These are phyloP conservation scores for Paramisgurnus dabryanus DNA, from an alignment of 2,113 vertebrate species.

Conservation along the genomic window DNA sequence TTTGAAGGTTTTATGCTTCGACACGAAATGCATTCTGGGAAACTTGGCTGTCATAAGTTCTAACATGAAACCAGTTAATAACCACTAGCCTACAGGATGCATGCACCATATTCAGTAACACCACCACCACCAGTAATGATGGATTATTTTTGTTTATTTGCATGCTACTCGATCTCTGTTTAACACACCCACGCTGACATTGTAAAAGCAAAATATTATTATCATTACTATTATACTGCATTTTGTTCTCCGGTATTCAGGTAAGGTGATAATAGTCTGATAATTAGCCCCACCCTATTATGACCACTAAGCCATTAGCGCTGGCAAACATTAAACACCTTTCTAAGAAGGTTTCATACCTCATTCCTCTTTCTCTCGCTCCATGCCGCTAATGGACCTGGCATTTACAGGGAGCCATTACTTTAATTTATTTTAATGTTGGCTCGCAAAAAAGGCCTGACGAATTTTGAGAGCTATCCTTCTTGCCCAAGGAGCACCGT, in stretches of 20 bases:
- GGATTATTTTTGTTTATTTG: constrained; percentile 15
- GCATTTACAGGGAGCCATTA: constrained; percentile 56
- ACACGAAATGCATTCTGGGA: too few species aligned
- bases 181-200: not conserved
- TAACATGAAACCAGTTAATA: too few species aligned
- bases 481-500: constrained; percentile 42
- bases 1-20: too few species aligned
- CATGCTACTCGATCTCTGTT: not conserved
- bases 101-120: not conserved
- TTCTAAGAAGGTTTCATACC: constrained; percentile 49
- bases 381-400: constrained; percentile 55
- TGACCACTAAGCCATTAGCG: constrained; percentile 51
- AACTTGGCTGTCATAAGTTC: too few species aligned
- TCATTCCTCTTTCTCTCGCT: constrained; percentile 51
- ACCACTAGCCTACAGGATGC: not conserved
- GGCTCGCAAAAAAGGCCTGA: constrained; percentile 42
- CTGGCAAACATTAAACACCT: constrained; percentile 56
- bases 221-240: constrained; percentile 21
- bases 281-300: constrained; percentile 58
- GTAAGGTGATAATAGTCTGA: constrained; percentile 42
- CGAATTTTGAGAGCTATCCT: constrained; percentile 52
- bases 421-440: constrained; percentile 61
- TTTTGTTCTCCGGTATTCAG: constrained; percentile 21
- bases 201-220: constrained; percentile 6
- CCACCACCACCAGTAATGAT: not conserved